A percentile compares a stretch with the other conserved stretches of the same genome.
Conservation (phyloP, 2,888 invertebrate species). For the Sminthurides aquaticus region DNA sequence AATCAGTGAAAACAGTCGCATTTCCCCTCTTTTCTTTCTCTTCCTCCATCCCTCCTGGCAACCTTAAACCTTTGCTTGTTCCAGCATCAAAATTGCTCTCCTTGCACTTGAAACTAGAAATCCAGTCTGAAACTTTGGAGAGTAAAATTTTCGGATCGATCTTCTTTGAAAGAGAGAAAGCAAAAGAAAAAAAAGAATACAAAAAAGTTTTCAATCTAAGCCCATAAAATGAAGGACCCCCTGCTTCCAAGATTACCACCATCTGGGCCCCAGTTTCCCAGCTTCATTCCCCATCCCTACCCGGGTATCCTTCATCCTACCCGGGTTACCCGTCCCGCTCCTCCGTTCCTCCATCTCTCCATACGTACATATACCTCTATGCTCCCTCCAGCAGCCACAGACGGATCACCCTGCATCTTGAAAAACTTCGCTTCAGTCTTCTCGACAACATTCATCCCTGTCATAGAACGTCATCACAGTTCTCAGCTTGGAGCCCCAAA, state of each 20-base stretch:
- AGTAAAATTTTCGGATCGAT: neutral
- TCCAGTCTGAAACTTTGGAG: neutral
- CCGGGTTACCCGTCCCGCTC: too few relatives aligned
- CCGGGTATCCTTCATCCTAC: neutral
- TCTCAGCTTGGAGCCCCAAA: neutral
- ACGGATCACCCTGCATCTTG: neutral
- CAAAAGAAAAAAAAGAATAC: too few relatives aligned
- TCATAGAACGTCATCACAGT: constrained; percentile 9
- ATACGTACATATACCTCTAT: neutral
- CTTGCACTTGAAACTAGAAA: neutral
- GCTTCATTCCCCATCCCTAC: neutral
- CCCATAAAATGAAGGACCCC: constrained; percentile 42
- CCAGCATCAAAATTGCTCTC: too few relatives aligned
- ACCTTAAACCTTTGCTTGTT: too few relatives aligned
- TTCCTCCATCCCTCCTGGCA: neutral
- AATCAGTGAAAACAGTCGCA: neutral
- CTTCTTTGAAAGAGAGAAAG: constrained; percentile 3
- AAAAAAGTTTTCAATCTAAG: constrained; percentile 43
- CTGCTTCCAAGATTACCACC: constrained; percentile 42
- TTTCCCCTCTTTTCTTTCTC: neutral
- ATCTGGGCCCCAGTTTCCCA: constrained; percentile 38
- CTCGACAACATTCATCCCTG: constrained; percentile 4
- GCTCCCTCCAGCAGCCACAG: constrained; percentile 1
- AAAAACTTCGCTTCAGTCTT: neutral
- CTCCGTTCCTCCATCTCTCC: too few relatives aligned